These are phyloP conservation scores for Kuschelorhynchus macadamiae DNA, from an alignment of 2,888 invertebrate species.

Conservation along the genomic window DNA sequence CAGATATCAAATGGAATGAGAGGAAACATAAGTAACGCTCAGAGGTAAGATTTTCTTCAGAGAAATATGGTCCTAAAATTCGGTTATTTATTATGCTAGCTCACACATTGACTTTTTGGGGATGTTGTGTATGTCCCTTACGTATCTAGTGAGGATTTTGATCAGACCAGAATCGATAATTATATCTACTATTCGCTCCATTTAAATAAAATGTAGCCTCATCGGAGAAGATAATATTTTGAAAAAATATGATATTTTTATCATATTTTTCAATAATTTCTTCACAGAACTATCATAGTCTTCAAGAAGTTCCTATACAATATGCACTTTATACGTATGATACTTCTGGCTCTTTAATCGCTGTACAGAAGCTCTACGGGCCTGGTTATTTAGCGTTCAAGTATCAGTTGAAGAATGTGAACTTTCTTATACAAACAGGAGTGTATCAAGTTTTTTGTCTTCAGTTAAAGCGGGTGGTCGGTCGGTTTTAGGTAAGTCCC, in stretches of 20 bases:
- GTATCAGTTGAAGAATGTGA: too few relatives aligned
- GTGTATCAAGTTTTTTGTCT: slow-evolving; percentile 9
- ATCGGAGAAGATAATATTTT: background rate
- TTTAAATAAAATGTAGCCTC: background rate
- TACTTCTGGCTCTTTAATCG: slow-evolving; percentile 1
- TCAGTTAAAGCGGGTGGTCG: slow-evolving; percentile 11
- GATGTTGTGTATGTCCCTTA: slow-evolving; percentile 3
- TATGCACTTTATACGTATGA: slow-evolving; percentile 11
- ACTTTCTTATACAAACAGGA: background rate
- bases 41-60: background rate
- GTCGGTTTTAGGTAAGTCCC: slow-evolving; percentile 9
- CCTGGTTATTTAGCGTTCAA: background rate
- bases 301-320: slow-evolving; percentile 2
- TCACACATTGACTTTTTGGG: background rate
- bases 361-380: background rate
- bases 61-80: slow-evolving; percentile 1
- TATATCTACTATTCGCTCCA: background rate
- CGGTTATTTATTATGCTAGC: background rate
- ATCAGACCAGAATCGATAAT: slow-evolving; percentile 3
- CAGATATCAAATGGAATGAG: background rate
- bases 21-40: background rate
- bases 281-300: background rate
- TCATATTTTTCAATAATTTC: background rate
- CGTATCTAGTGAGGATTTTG: background rate
- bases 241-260: background rate